Conservation (phyloP, 2,797 vertebrate genomes). For the Lindbergichthys nudifrons region DNA sequence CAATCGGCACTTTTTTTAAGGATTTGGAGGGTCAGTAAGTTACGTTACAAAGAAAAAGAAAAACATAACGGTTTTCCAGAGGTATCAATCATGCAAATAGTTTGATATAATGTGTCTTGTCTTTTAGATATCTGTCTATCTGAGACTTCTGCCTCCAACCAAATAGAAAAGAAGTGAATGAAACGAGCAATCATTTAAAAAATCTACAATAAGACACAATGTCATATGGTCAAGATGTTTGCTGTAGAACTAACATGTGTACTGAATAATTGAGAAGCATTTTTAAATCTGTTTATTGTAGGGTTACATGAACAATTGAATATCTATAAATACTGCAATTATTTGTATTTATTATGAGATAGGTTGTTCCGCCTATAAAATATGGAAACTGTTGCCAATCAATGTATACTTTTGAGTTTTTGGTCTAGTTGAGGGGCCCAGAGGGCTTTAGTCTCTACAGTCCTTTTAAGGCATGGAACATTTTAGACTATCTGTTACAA, state of each 20-base stretch:
- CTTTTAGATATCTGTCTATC: neutral
- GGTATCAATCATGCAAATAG: neutral
- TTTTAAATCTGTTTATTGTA: neutral
- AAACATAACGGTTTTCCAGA: neutral
- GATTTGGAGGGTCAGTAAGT: neutral
- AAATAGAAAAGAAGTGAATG: conserved; percentile 3
- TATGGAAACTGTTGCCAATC: neutral
- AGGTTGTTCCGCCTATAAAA: neutral
- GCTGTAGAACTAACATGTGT: neutral
- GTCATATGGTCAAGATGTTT: neutral
- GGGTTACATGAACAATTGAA: no score
- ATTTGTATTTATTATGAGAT: neutral
- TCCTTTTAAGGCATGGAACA: neutral
- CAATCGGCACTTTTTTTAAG: neutral
- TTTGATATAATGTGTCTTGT: neutral
- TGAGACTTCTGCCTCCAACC: neutral
- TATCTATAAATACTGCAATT: neutral
- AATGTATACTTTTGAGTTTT: neutral
- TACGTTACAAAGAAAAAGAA: neutral
- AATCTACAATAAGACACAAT: neutral
- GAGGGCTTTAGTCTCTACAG: neutral
- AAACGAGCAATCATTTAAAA: neutral
- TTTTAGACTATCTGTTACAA: neutral
- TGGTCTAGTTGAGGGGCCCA: neutral
- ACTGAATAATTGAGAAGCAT: neutral